Conservation (phyloP, 2,113 vertebrate species). For the Leptocoma aspasia region DNA sequence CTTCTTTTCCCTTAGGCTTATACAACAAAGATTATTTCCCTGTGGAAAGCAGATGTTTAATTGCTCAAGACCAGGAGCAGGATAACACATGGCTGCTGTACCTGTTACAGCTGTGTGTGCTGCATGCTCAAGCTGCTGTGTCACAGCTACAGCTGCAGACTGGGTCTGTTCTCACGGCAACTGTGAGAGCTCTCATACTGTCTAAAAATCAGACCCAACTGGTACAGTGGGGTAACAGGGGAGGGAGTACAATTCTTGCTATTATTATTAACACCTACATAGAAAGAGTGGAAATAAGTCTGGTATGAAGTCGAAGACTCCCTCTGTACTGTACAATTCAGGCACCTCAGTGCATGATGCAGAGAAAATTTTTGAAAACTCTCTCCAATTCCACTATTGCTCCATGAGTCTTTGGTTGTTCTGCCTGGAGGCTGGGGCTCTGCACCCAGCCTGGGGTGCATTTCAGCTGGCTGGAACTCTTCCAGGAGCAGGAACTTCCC, state of each 20-base stretch:
- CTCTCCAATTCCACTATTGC: background rate
- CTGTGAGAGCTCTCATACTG: background rate
- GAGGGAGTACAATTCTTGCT: background rate
- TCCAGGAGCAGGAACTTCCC: background rate
- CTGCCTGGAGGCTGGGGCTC: background rate
- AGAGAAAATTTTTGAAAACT: background rate
- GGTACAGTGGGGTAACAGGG: background rate
- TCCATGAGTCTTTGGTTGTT: background rate
- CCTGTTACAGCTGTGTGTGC: background rate
- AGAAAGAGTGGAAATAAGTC: background rate
- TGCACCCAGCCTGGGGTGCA: background rate
- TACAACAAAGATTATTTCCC: background rate
- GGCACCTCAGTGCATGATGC: background rate
- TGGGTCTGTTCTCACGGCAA: background rate
- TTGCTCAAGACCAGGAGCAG: conserved; percentile 20
- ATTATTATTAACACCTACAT: background rate
- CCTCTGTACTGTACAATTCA: background rate
- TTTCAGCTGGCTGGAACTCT: background rate
- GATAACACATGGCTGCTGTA: background rate
- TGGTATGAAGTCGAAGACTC: background rate
- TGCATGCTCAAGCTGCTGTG: background rate
- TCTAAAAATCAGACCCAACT: background rate
- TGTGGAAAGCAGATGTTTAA: conserved; percentile 36
- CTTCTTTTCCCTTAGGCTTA: background rate
- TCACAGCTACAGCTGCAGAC: background rate